Base-by-base conservation (phyloP, 2,797 vertebrate species). In the Gymnoscopelus braueri region DNA sequence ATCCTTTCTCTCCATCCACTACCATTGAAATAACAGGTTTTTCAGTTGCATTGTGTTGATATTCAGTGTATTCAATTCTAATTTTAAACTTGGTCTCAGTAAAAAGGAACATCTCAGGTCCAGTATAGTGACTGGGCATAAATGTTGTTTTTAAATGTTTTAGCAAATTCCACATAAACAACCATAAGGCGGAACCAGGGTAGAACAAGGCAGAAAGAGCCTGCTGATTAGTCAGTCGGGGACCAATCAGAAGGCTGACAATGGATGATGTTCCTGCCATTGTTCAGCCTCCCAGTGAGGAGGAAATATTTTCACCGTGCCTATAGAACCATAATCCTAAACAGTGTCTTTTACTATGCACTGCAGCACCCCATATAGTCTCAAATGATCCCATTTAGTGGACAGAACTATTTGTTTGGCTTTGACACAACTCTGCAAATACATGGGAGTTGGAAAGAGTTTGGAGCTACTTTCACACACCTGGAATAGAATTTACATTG, bases 401-500 rank as follows among this genome's bases (percentile, higher is more conserved):
- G 56, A 15, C 24, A 70, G 56, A 63, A 70, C 60, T 68, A 62
- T 73, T 57, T 79, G 65, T 71, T 63, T 78, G 55, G 65, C 63
- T 60, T 44, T 62, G 68, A 32, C 10, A 71, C 65, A 65, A 29
- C 63, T 9, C 15, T 6, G 72, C 54, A 74, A 77, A 69, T 77
- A 8, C 26, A 81, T 79, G 77, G 72, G 73, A 39, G 32, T 39
- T 47, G 54, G 60, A 62, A 65, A n/a, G 55, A 19, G 10, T 48
- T 23, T 5, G 23, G 53, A 11, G 6, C 24, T n/a, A 75, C 71
- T 71, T 62, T 82, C 74, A 65, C 44, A 74, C 71, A 83, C 82
- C 63, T 78, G 24, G 71, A 82, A 65, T 65, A 65, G 53, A 76
- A 86, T 88, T 81, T 85, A 77, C 75, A 87, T 86, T 63, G 57